Conservation (phyloP, 2,888 invertebrate species). For the Periphyllus acericola region DNA sequence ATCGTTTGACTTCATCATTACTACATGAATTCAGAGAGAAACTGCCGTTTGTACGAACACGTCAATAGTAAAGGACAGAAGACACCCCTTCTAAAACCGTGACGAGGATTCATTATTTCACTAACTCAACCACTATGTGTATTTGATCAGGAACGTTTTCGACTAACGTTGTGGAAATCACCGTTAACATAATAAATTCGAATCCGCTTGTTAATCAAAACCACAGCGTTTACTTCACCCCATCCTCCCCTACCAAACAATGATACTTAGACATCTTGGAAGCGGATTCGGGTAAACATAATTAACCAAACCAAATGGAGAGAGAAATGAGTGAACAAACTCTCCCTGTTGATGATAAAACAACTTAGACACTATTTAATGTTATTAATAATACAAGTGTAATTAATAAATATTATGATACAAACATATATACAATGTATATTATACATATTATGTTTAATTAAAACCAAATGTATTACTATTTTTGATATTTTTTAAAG, state of each 20-base stretch:
- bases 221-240: neutral
- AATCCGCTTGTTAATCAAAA: constrained; percentile 48
- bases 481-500: neutral
- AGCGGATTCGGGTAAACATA: constrained; percentile 3
- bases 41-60: neutral
- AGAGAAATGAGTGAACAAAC: neutral
- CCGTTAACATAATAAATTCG: constrained; percentile 39
- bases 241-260: neutral
- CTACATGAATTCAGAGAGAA: constrained; percentile 28
- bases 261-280: constrained; percentile 19
- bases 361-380: neutral
- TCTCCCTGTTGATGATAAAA: neutral
- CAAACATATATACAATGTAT: no score
- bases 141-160: constrained; percentile 40
- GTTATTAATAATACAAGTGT: neutral
- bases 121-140: constrained; percentile 25
- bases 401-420: neutral
- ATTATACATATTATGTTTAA: neutral
- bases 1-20: constrained; percentile 43
- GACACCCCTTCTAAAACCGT: neutral
- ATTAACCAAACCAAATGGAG: constrained; percentile 13
- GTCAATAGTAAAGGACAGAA: neutral
- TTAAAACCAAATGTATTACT: neutral
- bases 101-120: constrained; percentile 45
- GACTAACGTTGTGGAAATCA: constrained; percentile 29